Evolutionary conservation across 2,888 invertebrate genomes (phyloP).

Genomic region (Amphipyra berbera): DNA sequence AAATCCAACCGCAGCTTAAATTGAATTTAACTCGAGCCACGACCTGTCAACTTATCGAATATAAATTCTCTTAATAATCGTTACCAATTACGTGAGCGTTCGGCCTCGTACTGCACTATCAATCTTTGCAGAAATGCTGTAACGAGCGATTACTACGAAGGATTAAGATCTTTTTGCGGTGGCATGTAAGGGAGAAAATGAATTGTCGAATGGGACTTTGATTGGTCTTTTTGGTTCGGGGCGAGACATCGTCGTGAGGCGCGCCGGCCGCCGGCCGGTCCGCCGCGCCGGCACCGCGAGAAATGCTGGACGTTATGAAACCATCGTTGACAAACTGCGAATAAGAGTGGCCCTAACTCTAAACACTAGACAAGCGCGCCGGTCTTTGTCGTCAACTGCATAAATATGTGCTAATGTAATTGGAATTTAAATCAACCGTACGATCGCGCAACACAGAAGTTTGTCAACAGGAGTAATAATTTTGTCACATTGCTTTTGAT

Average conservation of each 20-base stretch:
- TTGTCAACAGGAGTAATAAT: constrained; percentile 13
- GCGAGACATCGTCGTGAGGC: constrained; percentile 68
- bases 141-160: constrained; percentile 69
- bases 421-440: constrained; percentile 26
- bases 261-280: constrained; percentile 72
- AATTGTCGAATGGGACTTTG: constrained; percentile 73
- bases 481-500: constrained; percentile 15
- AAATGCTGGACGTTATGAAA: constrained; percentile 80
- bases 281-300: constrained; percentile 69
- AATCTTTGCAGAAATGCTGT: constrained; percentile 73
- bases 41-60: constrained; percentile 83
- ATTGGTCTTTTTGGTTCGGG: constrained; percentile 70
- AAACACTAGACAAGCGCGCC: constrained; percentile 37
- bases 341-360: constrained; percentile 46
- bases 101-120: constrained; percentile 78
- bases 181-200: constrained; percentile 78
- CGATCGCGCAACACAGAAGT: constrained; percentile 25
- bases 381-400: constrained; percentile 35
- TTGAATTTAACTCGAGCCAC: constrained; percentile 79
- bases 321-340: constrained; percentile 73
- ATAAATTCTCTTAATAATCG: constrained; percentile 86
- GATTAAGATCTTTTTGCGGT: constrained; percentile 81
- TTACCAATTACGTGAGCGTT: constrained; percentile 85
- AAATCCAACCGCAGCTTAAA: constrained; percentile 74
- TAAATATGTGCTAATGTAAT: constrained; percentile 32